phyloP scores from a whole-genome alignment of 1,140 invertebrate genomes.

The Leptinotarsa undecemlineata region DNA sequence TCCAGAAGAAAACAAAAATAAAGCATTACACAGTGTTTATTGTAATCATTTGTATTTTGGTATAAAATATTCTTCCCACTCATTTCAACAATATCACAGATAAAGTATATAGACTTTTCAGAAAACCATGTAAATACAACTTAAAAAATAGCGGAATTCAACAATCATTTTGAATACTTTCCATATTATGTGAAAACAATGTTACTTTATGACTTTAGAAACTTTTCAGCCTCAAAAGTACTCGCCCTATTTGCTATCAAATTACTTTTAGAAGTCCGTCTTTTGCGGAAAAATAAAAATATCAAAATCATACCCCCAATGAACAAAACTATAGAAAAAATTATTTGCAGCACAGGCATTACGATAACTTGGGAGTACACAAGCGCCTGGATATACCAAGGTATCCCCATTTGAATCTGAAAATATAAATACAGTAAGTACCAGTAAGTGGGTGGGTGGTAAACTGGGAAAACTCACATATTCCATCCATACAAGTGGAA shows the following conservation, averaged over 20 bases:
- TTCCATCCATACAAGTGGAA: constrained; percentile 68
- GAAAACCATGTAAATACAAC: neutral
- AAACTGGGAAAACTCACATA: constrained; percentile 60
- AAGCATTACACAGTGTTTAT: no score
- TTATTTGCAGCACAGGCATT: constrained; percentile 50
- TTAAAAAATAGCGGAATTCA: neutral
- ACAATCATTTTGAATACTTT: neutral
- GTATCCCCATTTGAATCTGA: constrained; percentile 65
- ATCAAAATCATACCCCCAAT: constrained; percentile 10
- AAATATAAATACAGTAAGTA: constrained; percentile 49
- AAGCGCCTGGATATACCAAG: constrained; percentile 56
- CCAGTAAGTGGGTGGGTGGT: no score
- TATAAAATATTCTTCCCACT: no score
- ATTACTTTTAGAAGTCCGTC: neutral
- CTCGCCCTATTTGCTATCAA: constrained; percentile 25
- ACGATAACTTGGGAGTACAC: constrained; percentile 59
- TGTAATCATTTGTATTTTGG: no score
- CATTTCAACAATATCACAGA: neutral
- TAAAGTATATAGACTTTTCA: neutral
- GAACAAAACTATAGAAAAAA: constrained; percentile 26
- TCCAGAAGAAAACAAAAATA: no score
- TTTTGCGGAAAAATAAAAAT: neutral
- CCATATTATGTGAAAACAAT: neutral
- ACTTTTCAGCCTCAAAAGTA: constrained; percentile 30
- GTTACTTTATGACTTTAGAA: constrained; percentile 22